phyloP scores from a whole-genome alignment of 1,140 invertebrate species.

The Phortica variegata region DNA sequence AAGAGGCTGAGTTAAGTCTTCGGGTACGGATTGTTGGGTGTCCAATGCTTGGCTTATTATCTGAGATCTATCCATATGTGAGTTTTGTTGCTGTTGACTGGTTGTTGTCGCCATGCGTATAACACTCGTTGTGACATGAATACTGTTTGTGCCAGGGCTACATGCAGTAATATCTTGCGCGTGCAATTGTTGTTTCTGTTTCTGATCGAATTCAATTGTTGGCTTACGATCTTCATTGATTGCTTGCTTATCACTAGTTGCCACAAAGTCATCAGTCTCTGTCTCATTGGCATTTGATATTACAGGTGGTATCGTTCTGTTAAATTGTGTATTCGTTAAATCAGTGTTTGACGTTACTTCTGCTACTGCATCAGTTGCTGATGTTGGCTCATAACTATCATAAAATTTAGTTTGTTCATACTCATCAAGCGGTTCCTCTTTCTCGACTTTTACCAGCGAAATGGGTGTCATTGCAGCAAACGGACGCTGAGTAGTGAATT shows the following conservation, averaged over 20 bases:
- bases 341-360: neutral
- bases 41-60: too few relatives aligned
- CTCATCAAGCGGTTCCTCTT: constrained; percentile 47
- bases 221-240: neutral
- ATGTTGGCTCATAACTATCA: neutral
- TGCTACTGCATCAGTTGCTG: neutral
- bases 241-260: neutral
- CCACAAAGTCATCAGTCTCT: constrained; percentile 18
- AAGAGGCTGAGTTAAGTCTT: constrained; percentile 35
- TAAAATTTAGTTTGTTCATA: constrained; percentile 30
- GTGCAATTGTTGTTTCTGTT: neutral
- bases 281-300: constrained; percentile 14
- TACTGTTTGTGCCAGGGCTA: constrained; percentile 10
- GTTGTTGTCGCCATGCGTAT: constrained; percentile 49
- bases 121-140: constrained; percentile 43
- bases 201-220: neutral
- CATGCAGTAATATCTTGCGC: too few relatives aligned
- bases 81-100: constrained; percentile 7
- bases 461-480: constrained; percentile 42
- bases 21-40: constrained; percentile 13
- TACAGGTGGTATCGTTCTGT: constrained; percentile 12
- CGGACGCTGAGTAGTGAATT: constrained; percentile 31
- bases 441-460: constrained; percentile 47
- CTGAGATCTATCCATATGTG: too few relatives aligned
- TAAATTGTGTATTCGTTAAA: neutral